Conservation (phyloP, 2,113 vertebrate genomes). For the Arvicanthis niloticus region DNA sequence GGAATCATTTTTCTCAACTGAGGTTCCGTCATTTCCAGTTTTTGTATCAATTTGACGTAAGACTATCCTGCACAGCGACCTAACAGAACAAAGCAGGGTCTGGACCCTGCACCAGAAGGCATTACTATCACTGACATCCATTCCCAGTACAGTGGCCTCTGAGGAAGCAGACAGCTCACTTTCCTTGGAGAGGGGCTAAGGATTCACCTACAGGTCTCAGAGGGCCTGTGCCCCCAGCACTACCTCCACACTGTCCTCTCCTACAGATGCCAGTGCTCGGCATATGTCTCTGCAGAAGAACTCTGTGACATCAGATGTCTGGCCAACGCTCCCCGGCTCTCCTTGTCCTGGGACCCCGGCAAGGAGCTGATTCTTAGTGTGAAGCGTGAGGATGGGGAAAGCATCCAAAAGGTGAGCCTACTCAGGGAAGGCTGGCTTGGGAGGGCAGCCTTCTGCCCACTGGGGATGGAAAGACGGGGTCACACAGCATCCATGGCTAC, state of each 20-base stretch:
- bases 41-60: background rate
- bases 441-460: conserved; percentile 35
- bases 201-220: background rate
- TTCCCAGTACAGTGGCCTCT: background rate
- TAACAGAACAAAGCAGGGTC: background rate
- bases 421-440: conserved; percentile 28
- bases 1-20: background rate
- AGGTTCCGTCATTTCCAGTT: background rate
- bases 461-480: background rate
- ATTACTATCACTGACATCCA: background rate
- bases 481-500: background rate
- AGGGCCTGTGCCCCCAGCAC: fast-evolving
- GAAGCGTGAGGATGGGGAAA: conserved; percentile 30
- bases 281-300: conserved; percentile 93
- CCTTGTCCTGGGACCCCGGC: conserved; percentile 85
- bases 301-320: conserved; percentile 92
- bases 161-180: background rate
- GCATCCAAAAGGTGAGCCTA: background rate
- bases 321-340: conserved; percentile 88
- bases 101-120: fast-evolving
- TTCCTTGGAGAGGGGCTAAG: background rate
- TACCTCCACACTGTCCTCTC: background rate
- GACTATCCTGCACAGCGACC: background rate
- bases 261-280: conserved; percentile 90
- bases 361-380: conserved; percentile 88